phyloP scores from a whole-genome alignment of 2,888 invertebrate species.

The Rhimphoctona megacephalus region DNA sequence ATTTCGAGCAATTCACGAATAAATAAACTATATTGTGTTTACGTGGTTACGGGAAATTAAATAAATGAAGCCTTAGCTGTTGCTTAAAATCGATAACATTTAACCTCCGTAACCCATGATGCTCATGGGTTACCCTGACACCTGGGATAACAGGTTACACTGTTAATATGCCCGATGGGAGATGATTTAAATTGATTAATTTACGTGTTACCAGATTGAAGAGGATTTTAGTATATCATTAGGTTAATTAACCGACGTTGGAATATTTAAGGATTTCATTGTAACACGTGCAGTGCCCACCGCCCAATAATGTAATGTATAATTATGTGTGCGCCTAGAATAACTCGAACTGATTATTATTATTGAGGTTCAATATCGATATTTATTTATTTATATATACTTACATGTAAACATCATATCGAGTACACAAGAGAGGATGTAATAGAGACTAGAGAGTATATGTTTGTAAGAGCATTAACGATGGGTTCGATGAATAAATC shows the following conservation, averaged over 20 bases:
- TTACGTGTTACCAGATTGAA: not conserved
- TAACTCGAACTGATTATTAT: not conserved
- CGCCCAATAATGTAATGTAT: not conserved
- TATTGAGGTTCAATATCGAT: not conserved
- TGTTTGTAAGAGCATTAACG: not conserved
- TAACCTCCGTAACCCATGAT: not conserved
- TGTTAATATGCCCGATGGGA: not conserved
- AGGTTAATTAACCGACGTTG: not conserved
- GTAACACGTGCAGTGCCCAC: not conserved
- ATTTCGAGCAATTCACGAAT: not conserved
- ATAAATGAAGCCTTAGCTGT: not conserved
- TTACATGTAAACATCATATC: not conserved
- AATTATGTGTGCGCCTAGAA: not conserved
- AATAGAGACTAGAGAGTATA: conserved; percentile 1
- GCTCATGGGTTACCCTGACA: no score
- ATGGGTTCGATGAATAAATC: conserved; percentile 49
- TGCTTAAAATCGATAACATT: not conserved
- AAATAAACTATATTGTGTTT: not conserved
- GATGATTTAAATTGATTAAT: not conserved
- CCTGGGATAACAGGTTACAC: no score
- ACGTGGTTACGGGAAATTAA: not conserved
- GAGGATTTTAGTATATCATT: not conserved
- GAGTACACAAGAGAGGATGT: conserved; percentile 21
- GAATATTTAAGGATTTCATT: not conserved
- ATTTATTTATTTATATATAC: not conserved